Evolutionary conservation across 1,140 invertebrate genomes (phyloP), one percentile per base, ranked within the genome.

Genomic region (Megalonaias nervosa): DNA sequence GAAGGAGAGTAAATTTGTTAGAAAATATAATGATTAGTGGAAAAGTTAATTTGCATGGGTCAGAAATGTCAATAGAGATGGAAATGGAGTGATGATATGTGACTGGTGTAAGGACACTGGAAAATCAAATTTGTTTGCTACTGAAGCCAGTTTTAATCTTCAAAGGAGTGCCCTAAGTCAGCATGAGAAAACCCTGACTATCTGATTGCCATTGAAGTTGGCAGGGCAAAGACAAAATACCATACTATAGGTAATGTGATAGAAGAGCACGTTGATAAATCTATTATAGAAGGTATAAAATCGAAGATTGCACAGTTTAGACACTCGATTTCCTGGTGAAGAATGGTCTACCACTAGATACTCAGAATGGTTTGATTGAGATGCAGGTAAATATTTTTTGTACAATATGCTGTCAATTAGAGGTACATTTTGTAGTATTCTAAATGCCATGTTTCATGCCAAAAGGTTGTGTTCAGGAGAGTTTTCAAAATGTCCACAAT

Each of bases 41-140:
- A 31, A 31, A 31, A 31, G 31, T 31, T 1, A 31, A 31, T 31
- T 31, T 31, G 2, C 31, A 31, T 31, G 1, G 5, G 31, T 31
- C 13, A 64, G 66, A 74, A 74, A 31, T n/a, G 67, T 48, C 26
- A 62, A 2, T 19, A 57, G 1, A 67, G 21, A 67, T 74, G 72
- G 65, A 66, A 5, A 67, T 16, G 26, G 15, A 6, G 16, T 56
- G 15, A 38, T 74, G 62, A 66, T 11, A n/a, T 66, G 72, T 64
- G 58, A n/a, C 17, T 74, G 65, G 62, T 67, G 65, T 59, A 48
- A 56, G 21, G 55, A 58, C 1, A 57, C 72, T 31, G 67, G 67
- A 58, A 74, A 55, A 26, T 67, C 66, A 15, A 58, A 74, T 26
- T 38, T 62, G 5, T 74, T 48, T 31, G 62, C 56, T 11, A 74